Evolutionary conservation across 2,888 invertebrate species (phyloP), one percentile per base, ranked within the genome.

Genomic region (Ormia ochracea): DNA sequence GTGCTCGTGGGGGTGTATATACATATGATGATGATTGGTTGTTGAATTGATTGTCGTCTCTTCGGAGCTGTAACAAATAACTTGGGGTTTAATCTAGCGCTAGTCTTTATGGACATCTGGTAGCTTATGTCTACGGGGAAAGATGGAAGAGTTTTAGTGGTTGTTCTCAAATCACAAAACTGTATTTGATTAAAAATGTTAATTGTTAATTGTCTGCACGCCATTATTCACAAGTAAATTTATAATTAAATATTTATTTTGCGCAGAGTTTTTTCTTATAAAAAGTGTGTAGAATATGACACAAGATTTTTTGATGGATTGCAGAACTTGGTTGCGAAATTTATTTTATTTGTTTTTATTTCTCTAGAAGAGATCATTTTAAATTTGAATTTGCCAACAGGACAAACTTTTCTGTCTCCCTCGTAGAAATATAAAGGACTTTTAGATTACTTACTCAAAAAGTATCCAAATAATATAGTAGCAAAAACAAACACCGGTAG

Each of bases 391-490:
- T n/a, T n/a, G n/a, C n/a, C n/a, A n/a, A n/a, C n/a, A n/a, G 12
- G 45, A 5, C 4, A 14, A 52, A 52, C 41, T 31, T 23, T 48
- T 69, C 69, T 23, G 63, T 28, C 63, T 17, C 7, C 56, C 76
- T 70, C 76, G 63, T 17, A 77, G 41, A n/a, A 50, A 70, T 70
- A 56, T 50, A 59, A 26, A 1, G 63, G 43, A 43, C 50, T 76
- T 38, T 73, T 52, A 73, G 63, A 81, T 33, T 84, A 93, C 95
- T 94, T 91, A 97, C 97, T 96, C 96, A 90, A 96, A 96, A 77
- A 96, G 93, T 83, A 96, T 95, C 95, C 96, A 97, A 84, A 96
- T 95, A 86, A 97, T 94, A 90, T 96, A 96, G 90, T 97, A 97
- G 90, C 96, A 96, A 90, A 96, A 93, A 89, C 96, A 95, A 82